Percentiles rank a stretch among this genome's conserved stretches.
phyloP scores from a whole-genome alignment of 2,888 invertebrate genomes.

The Boloria euphrosyne region DNA sequence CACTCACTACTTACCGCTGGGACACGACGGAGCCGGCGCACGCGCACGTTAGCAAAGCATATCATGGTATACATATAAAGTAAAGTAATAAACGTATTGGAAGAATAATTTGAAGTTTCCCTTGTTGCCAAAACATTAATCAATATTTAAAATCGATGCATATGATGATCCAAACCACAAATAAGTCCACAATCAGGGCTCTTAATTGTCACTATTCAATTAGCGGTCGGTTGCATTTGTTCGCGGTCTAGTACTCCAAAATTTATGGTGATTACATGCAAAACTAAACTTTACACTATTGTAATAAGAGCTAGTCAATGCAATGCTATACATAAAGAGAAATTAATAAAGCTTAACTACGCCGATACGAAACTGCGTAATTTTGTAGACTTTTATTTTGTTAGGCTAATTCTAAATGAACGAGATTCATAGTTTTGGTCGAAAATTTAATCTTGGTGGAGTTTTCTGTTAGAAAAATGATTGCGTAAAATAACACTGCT shows the following conservation, averaged over 20 bases:
- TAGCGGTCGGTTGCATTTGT: conserved; percentile 40
- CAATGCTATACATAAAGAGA: neutral
- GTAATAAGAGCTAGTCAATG: conserved; percentile 3
- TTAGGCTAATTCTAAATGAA: conserved; percentile 21
- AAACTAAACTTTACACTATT: conserved; percentile 4
- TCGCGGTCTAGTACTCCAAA: conserved; percentile 27
- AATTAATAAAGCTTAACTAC: conserved; percentile 28
- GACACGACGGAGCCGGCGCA: no score
- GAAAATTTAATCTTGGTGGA: neutral
- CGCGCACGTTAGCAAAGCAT: no score
- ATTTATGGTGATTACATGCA: neutral
- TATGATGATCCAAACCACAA: conserved; percentile 32
- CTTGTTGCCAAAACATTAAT: no score
- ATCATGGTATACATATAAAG: no score
- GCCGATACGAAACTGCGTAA: conserved; percentile 22
- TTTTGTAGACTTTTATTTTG: conserved; percentile 25
- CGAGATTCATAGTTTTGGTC: conserved; percentile 17
- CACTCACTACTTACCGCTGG: no score
- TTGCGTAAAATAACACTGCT: neutral
- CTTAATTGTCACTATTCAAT: conserved; percentile 44
- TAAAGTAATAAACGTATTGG: no score
- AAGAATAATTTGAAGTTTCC: no score
- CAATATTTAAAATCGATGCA: conserved; percentile 14
- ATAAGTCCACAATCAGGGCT: conserved; percentile 42
- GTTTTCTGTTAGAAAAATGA: neutral